Evolutionary conservation across 2,113 vertebrate species (phyloP).

Genomic region (Tyto alba): DNA sequence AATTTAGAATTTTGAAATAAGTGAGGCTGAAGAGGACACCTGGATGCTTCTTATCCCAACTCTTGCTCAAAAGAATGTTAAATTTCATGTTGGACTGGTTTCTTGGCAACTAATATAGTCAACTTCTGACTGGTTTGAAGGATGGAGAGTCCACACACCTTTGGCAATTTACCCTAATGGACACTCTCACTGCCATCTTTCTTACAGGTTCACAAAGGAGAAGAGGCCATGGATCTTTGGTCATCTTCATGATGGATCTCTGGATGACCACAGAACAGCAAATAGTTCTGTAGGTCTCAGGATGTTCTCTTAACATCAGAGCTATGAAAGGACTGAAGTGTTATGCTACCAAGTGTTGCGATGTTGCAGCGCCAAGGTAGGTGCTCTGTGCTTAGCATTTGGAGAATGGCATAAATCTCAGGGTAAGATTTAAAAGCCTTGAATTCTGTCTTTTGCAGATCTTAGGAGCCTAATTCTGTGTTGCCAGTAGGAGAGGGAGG

Average conservation of each 20-base stretch:
- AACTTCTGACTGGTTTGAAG: background rate
- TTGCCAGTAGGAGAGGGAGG: background rate
- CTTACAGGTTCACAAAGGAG: background rate
- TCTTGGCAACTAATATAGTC: background rate
- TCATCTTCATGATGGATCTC: background rate
- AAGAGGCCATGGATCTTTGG: background rate
- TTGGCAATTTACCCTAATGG: background rate
- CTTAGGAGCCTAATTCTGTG: background rate
- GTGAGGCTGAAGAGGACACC: background rate
- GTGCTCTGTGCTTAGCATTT: background rate
- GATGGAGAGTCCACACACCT: background rate
- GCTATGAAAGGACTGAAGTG: background rate
- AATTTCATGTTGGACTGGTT: background rate
- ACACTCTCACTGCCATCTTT: background rate
- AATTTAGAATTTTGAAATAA: background rate
- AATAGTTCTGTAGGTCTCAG: background rate
- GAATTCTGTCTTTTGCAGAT: background rate
- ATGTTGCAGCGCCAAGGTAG: background rate
- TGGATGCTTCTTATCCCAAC: background rate
- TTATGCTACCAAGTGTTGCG: accelerated
- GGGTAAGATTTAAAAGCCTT: background rate
- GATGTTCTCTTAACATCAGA: background rate
- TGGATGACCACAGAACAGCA: background rate
- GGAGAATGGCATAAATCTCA: accelerated
- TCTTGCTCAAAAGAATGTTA: background rate